Evolutionary conservation across 2,113 vertebrate species (phyloP).

Genomic region (Zingel zingel): DNA sequence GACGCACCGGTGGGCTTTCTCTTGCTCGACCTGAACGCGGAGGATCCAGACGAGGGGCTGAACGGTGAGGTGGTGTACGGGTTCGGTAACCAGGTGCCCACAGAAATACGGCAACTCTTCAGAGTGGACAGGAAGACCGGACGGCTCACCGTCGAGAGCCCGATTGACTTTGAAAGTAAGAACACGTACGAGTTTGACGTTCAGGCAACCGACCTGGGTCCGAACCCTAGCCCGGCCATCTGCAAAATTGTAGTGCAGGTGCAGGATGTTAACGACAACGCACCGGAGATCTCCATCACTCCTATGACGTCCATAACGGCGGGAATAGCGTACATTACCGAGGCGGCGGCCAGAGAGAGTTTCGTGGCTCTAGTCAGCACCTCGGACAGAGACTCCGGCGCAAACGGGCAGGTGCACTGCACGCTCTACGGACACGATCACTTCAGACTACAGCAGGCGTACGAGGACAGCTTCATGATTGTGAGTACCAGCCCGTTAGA

Average conservation of each 20-base stretch:
- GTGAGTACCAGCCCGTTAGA: constrained; percentile 90
- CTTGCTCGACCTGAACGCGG: constrained; percentile 90
- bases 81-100: constrained; percentile 90
- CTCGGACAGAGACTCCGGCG: constrained; percentile 93
- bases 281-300: constrained; percentile 93
- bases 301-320: constrained; percentile 89
- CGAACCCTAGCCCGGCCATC: constrained; percentile 89
- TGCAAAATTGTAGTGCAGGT: constrained; percentile 95
- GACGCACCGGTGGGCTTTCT: constrained; percentile 90
- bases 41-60: constrained; percentile 93
- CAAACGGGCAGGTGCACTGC: constrained; percentile 94
- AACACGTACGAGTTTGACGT: constrained; percentile 95
- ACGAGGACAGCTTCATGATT: constrained; percentile 96
- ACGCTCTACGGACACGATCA: constrained; percentile 93
- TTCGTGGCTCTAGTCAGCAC: constrained; percentile 96
- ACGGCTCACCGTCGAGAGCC: constrained; percentile 89
- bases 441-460: constrained; percentile 94
- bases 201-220: constrained; percentile 91
- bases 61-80: constrained; percentile 94
- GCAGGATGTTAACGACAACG: constrained; percentile 96
- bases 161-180: constrained; percentile 93
- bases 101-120: constrained; percentile 91
- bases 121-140: constrained; percentile 91
- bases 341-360: constrained; percentile 92
- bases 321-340: constrained; percentile 85